Base-by-base conservation (phyloP, 2,113 vertebrate species). In the Microcebus tavaratra region DNA sequence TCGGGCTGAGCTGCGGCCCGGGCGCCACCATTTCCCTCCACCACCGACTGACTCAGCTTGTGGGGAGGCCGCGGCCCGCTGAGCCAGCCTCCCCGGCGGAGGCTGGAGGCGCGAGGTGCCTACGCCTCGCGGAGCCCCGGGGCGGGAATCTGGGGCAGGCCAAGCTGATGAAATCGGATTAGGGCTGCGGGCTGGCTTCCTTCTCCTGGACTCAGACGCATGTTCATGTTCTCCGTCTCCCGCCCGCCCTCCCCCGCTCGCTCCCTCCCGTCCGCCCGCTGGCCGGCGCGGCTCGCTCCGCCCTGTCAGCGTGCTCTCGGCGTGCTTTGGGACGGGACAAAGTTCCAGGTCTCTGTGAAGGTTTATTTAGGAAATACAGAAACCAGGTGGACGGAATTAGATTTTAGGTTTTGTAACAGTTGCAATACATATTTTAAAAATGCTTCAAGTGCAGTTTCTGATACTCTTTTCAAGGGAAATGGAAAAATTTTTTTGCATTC, bases 311-410 rank as follows among this genome's bases (percentile, higher is more conserved):
- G 39, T 23, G 39, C 84, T 61, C 81, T 39, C 0, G 45, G 92
- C 59, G 10, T 45, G 21, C 59, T 87, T 39, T 12, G 50, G 84
- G 45, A 63, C 6, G 31, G 73, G 48, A 31, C 65, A 10, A n/a
- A 45, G 13, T n/a, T 76, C 86, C 23, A 9, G 31, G 48, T n/a
- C 92, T 79, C 53, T 55, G 50, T 29, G 91, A 76, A 67, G 88
- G 29, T 88, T 91, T 96, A 88, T 88, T 94, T 85, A 39, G 91
- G 91, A 90, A 94, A 61, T 29, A 50, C 25, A 78, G 79, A 85
- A 53, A 55, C 88, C 92, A 89, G 91, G 86, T 57, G 53, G 92
- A 42, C n/a, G 5, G 3, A 67, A 36, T 55, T 34, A 11, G 59
- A 63, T 2, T 14, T 39, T n/a, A 50, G 90, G 93, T 5, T 73